Conservation (phyloP, 1,140 invertebrate genomes). For the Delia radicum region DNA sequence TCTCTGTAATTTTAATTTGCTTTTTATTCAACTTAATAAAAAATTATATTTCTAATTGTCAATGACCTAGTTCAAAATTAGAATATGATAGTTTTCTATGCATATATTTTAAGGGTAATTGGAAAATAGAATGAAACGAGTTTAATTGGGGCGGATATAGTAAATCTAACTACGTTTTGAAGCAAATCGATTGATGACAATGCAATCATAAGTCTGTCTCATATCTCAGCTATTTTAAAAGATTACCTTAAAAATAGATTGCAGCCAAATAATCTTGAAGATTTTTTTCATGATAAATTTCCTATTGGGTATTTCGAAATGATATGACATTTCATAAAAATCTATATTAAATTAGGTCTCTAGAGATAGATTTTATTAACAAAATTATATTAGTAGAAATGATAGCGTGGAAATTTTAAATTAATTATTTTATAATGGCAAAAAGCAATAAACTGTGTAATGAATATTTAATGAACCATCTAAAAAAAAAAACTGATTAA, state of each 20-base stretch:
- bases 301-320: background rate
- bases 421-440: no score
- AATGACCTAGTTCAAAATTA: slow-evolving; percentile 16
- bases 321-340: background rate
- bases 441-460: no score
- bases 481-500: no score
- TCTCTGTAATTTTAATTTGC: background rate
- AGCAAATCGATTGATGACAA: no score
- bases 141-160: no score
- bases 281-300: background rate
- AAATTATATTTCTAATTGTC: background rate
- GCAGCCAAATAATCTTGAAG: background rate
- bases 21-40: slow-evolving; percentile 2
- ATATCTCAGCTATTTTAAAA: no score
- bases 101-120: background rate
- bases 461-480: no score
- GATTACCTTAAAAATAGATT: no score
- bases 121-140: background rate
- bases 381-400: background rate
- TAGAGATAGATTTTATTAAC: background rate
- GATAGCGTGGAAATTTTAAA: background rate
- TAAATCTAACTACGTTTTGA: no score
- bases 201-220: background rate
- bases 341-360: background rate
- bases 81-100: background rate